Conservation (phyloP, 2,797 vertebrate species). For the Oryzias sinensis region DNA sequence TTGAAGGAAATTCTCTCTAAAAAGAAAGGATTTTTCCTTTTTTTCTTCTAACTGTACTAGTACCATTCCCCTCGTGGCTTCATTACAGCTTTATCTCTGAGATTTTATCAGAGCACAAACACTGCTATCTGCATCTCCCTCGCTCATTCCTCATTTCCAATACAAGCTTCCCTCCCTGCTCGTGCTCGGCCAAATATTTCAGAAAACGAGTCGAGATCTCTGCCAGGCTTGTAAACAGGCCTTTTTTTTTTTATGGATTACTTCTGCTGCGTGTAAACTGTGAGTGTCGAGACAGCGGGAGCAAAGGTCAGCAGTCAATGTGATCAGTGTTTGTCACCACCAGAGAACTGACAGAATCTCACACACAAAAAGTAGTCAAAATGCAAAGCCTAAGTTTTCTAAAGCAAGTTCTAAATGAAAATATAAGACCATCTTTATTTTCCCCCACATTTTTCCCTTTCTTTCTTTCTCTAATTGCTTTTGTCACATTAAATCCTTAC, state of each 20-base stretch:
- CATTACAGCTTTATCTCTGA: constrained; percentile 6
- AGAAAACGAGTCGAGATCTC: constrained; percentile 15
- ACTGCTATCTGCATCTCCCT: constrained; percentile 1
- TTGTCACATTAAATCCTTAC: constrained; percentile 38
- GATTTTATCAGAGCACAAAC: constrained; percentile 17
- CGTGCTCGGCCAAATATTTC: constrained; percentile 14
- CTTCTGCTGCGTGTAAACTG: constrained; percentile 11
- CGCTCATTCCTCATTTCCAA: constrained; percentile 18
- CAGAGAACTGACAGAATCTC: constrained; percentile 2
- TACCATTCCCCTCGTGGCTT: neutral
- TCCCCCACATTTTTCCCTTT: constrained; percentile 6
- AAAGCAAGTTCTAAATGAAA: no score
- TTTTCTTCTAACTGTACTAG: neutral
- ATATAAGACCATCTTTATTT: no score
- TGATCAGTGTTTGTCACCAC: constrained; percentile 15
- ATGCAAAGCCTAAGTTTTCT: no score
- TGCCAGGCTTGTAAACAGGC: constrained; percentile 1
- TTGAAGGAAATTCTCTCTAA: neutral
- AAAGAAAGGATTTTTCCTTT: neutral
- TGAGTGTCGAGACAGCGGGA: constrained; percentile 6
- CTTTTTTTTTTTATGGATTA: constrained; percentile 16
- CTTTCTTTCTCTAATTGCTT: constrained; percentile 6
- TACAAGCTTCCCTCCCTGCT: constrained; percentile 18
- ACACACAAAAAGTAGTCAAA: neutral
- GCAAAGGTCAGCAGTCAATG: constrained; percentile 7